Percentiles rank a stretch among this genome's conserved stretches.
These are phyloP conservation scores for Eciton burchellii DNA, from an alignment of 1,140 invertebrate species.

Conservation along the genomic window DNA sequence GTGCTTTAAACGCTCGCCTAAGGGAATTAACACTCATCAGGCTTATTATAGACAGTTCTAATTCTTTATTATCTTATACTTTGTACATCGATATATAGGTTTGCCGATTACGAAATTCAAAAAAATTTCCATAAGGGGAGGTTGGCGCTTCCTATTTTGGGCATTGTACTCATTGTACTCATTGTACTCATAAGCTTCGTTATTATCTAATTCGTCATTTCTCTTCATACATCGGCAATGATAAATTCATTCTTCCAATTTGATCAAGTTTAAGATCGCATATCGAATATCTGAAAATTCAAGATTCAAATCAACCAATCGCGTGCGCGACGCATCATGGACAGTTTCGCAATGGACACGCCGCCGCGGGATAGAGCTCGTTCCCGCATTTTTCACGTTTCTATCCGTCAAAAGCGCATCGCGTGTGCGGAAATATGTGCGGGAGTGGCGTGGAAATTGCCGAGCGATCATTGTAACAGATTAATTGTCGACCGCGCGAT, in stretches of 20 bases:
- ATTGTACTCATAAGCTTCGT: neutral
- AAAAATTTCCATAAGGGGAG: too few species aligned
- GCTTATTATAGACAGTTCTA: too few species aligned
- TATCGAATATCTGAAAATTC: neutral
- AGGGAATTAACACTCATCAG: neutral
- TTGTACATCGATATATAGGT: too few species aligned
- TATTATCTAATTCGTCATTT: too few species aligned
- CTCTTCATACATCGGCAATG: neutral
- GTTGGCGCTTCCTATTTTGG: too few species aligned
- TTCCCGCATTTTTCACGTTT: slow-evolving; percentile 24
- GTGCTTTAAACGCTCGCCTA: neutral
- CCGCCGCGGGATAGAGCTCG: neutral
- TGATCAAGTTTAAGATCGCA: neutral
- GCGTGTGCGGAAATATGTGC: slow-evolving; percentile 10
- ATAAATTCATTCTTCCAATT: neutral
- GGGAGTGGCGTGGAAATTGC: neutral
- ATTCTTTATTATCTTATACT: too few species aligned
- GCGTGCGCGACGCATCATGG: neutral
- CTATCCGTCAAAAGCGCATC: slow-evolving; percentile 20
- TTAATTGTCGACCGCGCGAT: slow-evolving; percentile 32
- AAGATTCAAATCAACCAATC: slow-evolving; percentile 44
- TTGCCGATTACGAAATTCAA: too few species aligned
- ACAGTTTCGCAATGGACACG: slow-evolving; percentile 14
- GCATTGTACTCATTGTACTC: too few species aligned
- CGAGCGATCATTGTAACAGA: slow-evolving; percentile 23